A percentile compares a stretch with the other conserved stretches of the same genome.
Evolutionary conservation across 2,113 vertebrate genomes (phyloP).

Genomic region (Elaphurus davidianus): DNA sequence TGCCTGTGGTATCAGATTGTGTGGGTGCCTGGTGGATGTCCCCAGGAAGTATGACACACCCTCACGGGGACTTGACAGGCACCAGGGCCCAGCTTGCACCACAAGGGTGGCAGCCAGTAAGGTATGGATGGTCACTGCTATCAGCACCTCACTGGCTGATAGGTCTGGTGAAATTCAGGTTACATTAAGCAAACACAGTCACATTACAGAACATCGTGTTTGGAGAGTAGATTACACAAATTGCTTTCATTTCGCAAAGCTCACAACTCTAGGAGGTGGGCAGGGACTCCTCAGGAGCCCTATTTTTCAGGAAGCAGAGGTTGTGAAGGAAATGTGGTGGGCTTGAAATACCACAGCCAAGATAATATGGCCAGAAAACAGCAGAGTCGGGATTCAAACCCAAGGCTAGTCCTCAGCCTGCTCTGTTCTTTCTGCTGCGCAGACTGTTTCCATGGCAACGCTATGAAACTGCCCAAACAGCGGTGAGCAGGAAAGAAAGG

Average conservation of each 20-base stretch:
- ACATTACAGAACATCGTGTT: neutral
- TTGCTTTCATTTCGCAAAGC: neutral
- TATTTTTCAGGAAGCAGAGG: neutral
- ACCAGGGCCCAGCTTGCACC: neutral
- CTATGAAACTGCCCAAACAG: neutral
- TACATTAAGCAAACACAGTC: neutral
- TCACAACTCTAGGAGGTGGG: neutral
- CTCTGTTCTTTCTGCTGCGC: neutral
- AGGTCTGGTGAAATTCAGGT: neutral
- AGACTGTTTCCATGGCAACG: slow-evolving; percentile 35
- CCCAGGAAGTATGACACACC: neutral
- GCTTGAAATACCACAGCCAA: neutral
- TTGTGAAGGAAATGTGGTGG: neutral
- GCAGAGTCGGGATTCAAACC: neutral
- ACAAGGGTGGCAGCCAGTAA: neutral
- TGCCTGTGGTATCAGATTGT: neutral
- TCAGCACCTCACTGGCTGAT: neutral
- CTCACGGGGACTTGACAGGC: neutral
- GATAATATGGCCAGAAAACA: neutral
- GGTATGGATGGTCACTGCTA: neutral
- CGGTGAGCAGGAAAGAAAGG: neutral
- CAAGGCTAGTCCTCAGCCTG: neutral
- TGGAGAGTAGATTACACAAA: neutral
- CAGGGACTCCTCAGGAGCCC: neutral
- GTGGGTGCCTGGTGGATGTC: neutral